Evolutionary conservation across 2,888 invertebrate species (phyloP).

Genomic region (Lamellibrachia satsuma): DNA sequence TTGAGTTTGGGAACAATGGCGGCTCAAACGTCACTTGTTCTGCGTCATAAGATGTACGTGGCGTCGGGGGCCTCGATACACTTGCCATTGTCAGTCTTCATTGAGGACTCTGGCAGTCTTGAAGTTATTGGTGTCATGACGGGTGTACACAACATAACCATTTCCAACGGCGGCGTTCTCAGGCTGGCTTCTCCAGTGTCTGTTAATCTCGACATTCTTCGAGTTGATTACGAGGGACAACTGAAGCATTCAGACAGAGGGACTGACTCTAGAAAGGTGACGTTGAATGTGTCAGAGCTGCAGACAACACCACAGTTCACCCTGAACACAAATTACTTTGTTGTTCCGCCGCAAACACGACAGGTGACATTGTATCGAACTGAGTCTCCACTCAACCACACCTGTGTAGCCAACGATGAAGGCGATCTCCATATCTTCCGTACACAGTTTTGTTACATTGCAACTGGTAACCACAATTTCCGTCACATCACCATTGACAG

Average conservation of each 20-base stretch:
- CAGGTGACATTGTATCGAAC: neutral
- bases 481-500: slow-evolving; percentile 42
- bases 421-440: neutral
- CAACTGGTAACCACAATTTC: slow-evolving; percentile 34
- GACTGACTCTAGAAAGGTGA: neutral
- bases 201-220: neutral
- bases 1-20: neutral
- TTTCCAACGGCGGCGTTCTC: neutral
- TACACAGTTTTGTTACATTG: neutral
- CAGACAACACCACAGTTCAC: neutral
- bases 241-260: neutral
- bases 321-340: neutral
- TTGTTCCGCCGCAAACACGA: neutral
- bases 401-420: neutral
- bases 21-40: neutral
- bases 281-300: neutral
- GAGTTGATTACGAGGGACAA: neutral
- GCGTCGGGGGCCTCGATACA: neutral
- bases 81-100: neutral
- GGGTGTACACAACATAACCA: neutral
- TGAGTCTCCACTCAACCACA: neutral
- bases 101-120: slow-evolving; percentile 3
- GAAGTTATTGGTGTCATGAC: neutral
- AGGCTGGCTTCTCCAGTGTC: neutral
- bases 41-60: neutral